Base-by-base conservation (phyloP, 2,797 vertebrate species). In the Microtus obscurus region DNA sequence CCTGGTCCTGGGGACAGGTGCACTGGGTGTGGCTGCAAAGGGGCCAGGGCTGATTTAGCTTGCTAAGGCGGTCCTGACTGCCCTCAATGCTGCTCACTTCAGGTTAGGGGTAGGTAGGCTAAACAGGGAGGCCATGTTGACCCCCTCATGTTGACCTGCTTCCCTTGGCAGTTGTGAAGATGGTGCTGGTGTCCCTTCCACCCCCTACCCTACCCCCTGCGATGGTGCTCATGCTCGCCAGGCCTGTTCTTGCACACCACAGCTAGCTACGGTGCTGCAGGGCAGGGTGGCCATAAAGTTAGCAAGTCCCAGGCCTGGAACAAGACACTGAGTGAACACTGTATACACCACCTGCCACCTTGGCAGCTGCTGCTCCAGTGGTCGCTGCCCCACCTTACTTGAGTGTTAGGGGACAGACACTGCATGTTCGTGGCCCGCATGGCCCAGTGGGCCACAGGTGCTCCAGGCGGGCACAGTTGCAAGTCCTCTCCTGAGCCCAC, bases 181-280 rank as follows among this genome's bases (percentile, higher is more conserved):
- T 40, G 89, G 93, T 94, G 93, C 93, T 90, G 91, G 95, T 86
- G 81, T 69, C 27, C 37, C 40, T 37, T n/a, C 53, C 2, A 21
- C 29, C 31, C 12, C 14, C 37, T 19, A 13, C 43, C 48, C 25
- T 19, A n/a, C 19, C 19, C 56, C 56, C 56, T 1, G 4, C 0
- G 40, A 51, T 78, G 77, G 90, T 94, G 93, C 93, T 94, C 51
- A 16, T 67, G 63, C 31, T 61, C 0, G 81, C 89, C 40, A 31
- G 81, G 74, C 74, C 81, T 73, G 63, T 43, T 16, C 23, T 34
- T 85, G 43, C 31, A 13, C 82, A n/a, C 71, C 77, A 43, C 80
- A 85, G 88, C 82, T 37, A 23, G 25, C 76, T 48, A 59, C 11
- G 83, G 67, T 45, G 17, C 76, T 34, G 9, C 61, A 56, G 63